Evolutionary conservation across 2,113 vertebrate species (phyloP).

Genomic region (Sinosuthora webbiana): DNA sequence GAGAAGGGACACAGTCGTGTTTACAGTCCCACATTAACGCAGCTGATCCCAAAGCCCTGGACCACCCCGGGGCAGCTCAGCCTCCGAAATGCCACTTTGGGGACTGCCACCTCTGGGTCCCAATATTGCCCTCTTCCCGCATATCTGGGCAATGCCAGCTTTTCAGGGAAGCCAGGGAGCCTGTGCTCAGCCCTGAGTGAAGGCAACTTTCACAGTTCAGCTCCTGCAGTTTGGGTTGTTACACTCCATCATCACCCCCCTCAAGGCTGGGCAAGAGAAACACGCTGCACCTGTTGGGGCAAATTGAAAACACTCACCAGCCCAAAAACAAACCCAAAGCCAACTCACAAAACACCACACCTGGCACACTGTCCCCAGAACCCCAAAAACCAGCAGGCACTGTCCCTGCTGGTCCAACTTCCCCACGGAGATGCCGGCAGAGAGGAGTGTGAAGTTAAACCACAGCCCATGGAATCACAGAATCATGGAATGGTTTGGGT

Average conservation of each 20-base stretch:
- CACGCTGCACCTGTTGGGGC: accelerated
- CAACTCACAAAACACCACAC: no score
- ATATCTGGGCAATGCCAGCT: accelerated
- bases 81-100: accelerated
- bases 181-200: neutral
- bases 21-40: neutral
- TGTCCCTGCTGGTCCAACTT: accelerated
- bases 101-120: neutral
- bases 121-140: neutral
- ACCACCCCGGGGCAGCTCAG: neutral
- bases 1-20: neutral
- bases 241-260: accelerated
- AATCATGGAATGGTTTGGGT: neutral
- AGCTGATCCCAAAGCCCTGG: neutral
- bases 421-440: neutral
- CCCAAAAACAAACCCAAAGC: neutral
- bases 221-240: neutral
- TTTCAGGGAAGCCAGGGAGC: neutral
- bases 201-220: neutral
- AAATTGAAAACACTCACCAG: neutral
- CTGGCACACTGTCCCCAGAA: neutral
- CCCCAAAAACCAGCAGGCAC: neutral
- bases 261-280: neutral
- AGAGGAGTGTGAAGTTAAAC: neutral
- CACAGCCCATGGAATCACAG: neutral